A percentile compares a stretch with the other conserved stretches of the same genome.
Evolutionary conservation across 2,113 vertebrate genomes (phyloP).

Genomic region (Marmota flaviventris): DNA sequence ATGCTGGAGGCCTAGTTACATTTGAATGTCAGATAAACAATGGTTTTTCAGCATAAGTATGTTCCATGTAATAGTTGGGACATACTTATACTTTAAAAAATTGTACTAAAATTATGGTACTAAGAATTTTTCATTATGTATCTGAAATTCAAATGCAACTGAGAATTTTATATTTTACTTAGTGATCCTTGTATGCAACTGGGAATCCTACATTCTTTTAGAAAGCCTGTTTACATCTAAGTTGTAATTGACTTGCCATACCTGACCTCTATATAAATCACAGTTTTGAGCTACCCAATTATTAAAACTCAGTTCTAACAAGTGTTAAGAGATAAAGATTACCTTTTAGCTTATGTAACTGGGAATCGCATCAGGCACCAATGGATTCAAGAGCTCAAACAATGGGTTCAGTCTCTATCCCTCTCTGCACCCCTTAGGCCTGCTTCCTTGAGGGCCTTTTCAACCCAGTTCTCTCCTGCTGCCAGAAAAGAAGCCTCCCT

Average conservation of each 20-base stretch:
- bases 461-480: neutral
- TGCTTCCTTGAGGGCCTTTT: neutral
- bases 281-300: neutral
- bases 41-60: neutral
- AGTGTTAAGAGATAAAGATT: neutral
- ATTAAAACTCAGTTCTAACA: conserved; percentile 51
- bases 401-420: neutral
- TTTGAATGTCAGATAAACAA: conserved; percentile 47
- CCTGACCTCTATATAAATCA: neutral
- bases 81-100: neutral
- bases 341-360: neutral
- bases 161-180: neutral
- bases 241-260: neutral
- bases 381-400: neutral
- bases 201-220: neutral
- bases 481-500: neutral
- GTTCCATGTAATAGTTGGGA: neutral
- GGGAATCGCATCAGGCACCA: neutral
- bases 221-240: neutral
- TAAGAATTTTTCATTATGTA: conserved; percentile 16
- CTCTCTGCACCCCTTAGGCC: neutral
- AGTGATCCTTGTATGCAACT: neutral
- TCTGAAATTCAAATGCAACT: conserved; percentile 35
- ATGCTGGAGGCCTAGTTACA: neutral
- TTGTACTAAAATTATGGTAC: neutral